Evolutionary conservation across 2,888 invertebrate species (phyloP).

Genomic region (Drosophila pseudotakahashii): DNA sequence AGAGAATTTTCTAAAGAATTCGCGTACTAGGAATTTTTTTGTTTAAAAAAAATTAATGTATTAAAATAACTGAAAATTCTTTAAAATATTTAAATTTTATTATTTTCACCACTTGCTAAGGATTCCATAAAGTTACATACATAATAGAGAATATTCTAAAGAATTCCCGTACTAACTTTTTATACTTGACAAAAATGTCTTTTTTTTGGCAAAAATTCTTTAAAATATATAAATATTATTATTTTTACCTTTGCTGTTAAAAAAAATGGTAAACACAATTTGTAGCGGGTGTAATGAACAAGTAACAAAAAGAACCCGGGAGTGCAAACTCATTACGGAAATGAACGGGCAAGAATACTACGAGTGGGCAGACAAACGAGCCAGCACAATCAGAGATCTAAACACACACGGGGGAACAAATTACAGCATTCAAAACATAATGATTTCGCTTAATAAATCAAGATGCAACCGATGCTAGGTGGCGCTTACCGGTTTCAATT

Average conservation of each 20-base stretch:
- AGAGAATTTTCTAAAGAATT: too few species aligned
- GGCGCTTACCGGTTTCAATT: conserved; percentile 61
- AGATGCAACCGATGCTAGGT: conserved; percentile 50
- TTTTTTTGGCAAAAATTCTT: background rate
- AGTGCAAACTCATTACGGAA: conserved; percentile 53
- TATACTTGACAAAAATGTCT: too few species aligned
- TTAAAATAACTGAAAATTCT: background rate
- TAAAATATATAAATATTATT: background rate
- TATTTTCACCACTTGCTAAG: background rate
- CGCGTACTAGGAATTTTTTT: too few species aligned
- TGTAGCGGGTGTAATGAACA: conserved; percentile 53
- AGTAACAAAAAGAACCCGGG: conserved; percentile 7
- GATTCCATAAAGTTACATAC: too few species aligned
- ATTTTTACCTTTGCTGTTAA: conserved; percentile 4
- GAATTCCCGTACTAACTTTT: too few species aligned
- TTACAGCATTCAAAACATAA: conserved; percentile 8
- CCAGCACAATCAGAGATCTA: conserved; percentile 11
- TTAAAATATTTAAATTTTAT: background rate
- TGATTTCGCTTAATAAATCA: conserved; percentile 27
- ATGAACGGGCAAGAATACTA: conserved; percentile 33
- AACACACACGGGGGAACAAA: conserved; percentile 15
- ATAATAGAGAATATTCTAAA: too few species aligned
- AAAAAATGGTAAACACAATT: background rate
- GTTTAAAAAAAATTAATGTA: too few species aligned
- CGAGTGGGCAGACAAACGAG: conserved; percentile 28